These are phyloP conservation scores for Etheostoma nigrum DNA, from an alignment of 2,797 vertebrate genomes.

Conservation along the genomic window DNA sequence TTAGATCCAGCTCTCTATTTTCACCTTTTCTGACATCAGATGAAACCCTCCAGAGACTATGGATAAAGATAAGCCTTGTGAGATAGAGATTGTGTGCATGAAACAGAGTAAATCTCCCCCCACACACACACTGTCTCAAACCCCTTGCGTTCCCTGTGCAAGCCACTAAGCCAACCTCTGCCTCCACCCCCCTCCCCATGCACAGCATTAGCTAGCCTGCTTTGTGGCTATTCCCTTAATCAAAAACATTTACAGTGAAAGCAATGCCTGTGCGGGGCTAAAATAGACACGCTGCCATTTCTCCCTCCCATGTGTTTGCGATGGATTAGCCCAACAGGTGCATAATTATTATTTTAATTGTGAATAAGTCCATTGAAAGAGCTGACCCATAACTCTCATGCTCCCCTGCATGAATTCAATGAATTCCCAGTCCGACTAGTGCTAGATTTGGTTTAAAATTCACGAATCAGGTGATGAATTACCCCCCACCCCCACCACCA, in stretches of 20 bases:
- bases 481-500: background rate
- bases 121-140: slow-evolving; percentile 53
- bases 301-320: slow-evolving; percentile 25
- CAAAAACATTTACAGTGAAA: slow-evolving; percentile 69
- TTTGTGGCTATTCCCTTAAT: slow-evolving; percentile 64
- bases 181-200: slow-evolving; percentile 47
- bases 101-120: slow-evolving; percentile 61
- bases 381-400: background rate
- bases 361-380: slow-evolving; percentile 9
- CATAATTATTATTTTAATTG: slow-evolving; percentile 58
- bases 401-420: slow-evolving; percentile 10
- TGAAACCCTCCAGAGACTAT: slow-evolving; percentile 54
- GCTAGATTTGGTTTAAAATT: slow-evolving; percentile 45
- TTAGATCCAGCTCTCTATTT: slow-evolving; percentile 27
- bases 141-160: slow-evolving; percentile 61
- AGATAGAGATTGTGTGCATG: slow-evolving; percentile 61
- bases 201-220: slow-evolving; percentile 67
- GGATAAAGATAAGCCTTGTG: slow-evolving; percentile 73
- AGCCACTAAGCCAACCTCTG: slow-evolving; percentile 71
- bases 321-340: slow-evolving; percentile 79
- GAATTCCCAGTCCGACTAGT: slow-evolving; percentile 55
- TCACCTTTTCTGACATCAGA: slow-evolving; percentile 58
- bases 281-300: slow-evolving; percentile 43
- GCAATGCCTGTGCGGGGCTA: slow-evolving; percentile 45
- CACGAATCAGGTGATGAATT: slow-evolving; percentile 48